Conservation (phyloP, 2,797 vertebrate species). For the Ctenopoma kingsleyae region DNA sequence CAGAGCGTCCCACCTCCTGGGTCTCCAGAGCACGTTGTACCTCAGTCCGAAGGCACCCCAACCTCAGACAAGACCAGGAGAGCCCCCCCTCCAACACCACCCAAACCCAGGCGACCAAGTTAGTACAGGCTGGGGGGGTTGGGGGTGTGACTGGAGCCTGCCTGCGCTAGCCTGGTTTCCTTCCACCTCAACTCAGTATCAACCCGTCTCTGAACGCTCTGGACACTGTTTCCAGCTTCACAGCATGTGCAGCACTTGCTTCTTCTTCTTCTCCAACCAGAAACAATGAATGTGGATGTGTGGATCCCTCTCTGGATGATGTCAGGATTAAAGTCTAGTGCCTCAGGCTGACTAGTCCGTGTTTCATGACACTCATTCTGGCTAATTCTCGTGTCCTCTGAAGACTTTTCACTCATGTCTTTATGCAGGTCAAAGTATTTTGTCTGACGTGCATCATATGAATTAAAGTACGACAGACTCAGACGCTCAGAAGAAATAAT, state of each 20-base stretch:
- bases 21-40: conserved; percentile 85
- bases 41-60: conserved; percentile 84
- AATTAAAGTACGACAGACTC: too few relatives aligned
- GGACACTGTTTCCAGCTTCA: conserved; percentile 53
- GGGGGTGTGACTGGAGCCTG: conserved; percentile 65
- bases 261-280: conserved; percentile 51
- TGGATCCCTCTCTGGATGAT: conserved; percentile 16
- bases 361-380: neutral
- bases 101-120: conserved; percentile 91
- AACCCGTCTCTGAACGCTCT: conserved; percentile 21
- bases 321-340: neutral
- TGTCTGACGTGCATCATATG: too few relatives aligned
- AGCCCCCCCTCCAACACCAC: conserved; percentile 86
- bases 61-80: conserved; percentile 86
- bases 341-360: neutral
- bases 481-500: too few relatives aligned
- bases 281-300: conserved; percentile 42
- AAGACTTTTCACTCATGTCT: neutral
- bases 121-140: conserved; percentile 80
- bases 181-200: conserved; percentile 50
- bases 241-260: conserved; percentile 82
- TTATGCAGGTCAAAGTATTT: neutral
- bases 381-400: neutral
- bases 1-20: conserved; percentile 71
- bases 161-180: conserved; percentile 74